phyloP scores from a whole-genome alignment of 2,797 vertebrate species.

The Rhinatrema bivittatum region DNA sequence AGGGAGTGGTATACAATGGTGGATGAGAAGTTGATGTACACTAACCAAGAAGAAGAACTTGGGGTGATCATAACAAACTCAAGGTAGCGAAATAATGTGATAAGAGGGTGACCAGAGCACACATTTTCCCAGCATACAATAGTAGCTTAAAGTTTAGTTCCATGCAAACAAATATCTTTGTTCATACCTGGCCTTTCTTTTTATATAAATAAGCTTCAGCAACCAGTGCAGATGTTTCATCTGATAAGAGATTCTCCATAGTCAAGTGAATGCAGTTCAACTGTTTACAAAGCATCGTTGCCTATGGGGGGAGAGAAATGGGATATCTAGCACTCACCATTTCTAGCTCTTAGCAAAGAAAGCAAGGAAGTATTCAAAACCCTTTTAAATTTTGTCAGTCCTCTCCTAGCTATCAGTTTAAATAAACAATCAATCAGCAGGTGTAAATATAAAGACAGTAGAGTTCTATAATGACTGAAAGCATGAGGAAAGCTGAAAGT shows the following conservation, averaged over 20 bases:
- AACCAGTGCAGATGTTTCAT: slow-evolving; percentile 17
- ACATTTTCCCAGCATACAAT: too few relatives aligned
- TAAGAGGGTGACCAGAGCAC: too few relatives aligned
- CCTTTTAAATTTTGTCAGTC: not conserved
- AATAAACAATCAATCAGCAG: not conserved
- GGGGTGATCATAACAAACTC: too few relatives aligned
- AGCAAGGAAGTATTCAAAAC: slow-evolving; percentile 27
- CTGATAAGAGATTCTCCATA: slow-evolving; percentile 38
- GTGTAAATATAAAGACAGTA: slow-evolving; percentile 17
- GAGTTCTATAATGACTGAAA: too few relatives aligned
- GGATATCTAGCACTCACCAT: too few relatives aligned
- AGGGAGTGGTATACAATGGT: too few relatives aligned
- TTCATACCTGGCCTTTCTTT: slow-evolving; percentile 45
- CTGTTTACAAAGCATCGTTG: slow-evolving; percentile 62
- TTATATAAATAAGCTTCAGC: slow-evolving; percentile 15
- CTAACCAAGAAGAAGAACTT: too few relatives aligned
- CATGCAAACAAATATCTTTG: too few relatives aligned
- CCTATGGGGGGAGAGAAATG: slow-evolving; percentile 29
- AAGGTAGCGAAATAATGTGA: too few relatives aligned
- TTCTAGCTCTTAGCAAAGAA: slow-evolving; percentile 27
- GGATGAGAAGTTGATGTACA: too few relatives aligned
- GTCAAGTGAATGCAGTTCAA: slow-evolving; percentile 43
- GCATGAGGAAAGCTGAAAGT: too few relatives aligned
- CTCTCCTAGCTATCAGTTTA: slow-evolving; percentile 7
- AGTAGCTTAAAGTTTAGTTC: too few relatives aligned